phyloP scores from a whole-genome alignment of 2,888 invertebrate genomes.

The Meta bourneti region DNA sequence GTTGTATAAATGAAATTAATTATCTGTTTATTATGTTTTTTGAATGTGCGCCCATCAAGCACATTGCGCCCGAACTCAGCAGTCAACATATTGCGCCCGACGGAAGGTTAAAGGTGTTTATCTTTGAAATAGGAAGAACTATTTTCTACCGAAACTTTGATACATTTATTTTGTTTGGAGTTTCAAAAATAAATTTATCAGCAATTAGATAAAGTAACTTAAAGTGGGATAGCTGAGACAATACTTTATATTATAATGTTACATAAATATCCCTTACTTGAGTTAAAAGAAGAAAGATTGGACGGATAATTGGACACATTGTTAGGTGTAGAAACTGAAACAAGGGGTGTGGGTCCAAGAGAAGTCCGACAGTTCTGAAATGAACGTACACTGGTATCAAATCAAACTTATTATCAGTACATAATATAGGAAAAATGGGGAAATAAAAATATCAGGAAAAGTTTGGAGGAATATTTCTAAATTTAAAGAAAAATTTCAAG shows the following conservation, averaged over 20 bases:
- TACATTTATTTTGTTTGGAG: too few relatives aligned
- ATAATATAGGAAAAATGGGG: neutral
- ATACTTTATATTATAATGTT: neutral
- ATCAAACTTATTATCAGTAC: neutral
- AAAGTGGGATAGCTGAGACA: neutral
- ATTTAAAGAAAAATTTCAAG: neutral
- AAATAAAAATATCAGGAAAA: neutral
- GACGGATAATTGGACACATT: slow-evolving; percentile 76
- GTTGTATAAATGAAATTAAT: too few relatives aligned
- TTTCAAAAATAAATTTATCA: too few relatives aligned
- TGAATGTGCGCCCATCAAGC: too few relatives aligned
- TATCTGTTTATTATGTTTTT: too few relatives aligned
- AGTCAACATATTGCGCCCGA: too few relatives aligned
- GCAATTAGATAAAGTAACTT: too few relatives aligned
- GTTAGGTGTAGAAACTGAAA: slow-evolving; percentile 72
- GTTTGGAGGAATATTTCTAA: neutral
- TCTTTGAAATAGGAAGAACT: too few relatives aligned
- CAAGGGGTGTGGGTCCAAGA: slow-evolving; percentile 66
- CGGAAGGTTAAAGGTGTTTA: too few relatives aligned
- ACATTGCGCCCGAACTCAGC: too few relatives aligned
- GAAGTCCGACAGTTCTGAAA: slow-evolving; percentile 63
- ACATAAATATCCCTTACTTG: slow-evolving; percentile 55
- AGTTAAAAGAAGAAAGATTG: slow-evolving; percentile 74
- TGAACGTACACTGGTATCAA: neutral
- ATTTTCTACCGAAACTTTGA: too few relatives aligned